A percentile compares a stretch with the other conserved stretches of the same genome.
These are phyloP conservation scores for Leiothrix lutea DNA, from an alignment of 2,113 vertebrate species.

Conservation along the genomic window DNA sequence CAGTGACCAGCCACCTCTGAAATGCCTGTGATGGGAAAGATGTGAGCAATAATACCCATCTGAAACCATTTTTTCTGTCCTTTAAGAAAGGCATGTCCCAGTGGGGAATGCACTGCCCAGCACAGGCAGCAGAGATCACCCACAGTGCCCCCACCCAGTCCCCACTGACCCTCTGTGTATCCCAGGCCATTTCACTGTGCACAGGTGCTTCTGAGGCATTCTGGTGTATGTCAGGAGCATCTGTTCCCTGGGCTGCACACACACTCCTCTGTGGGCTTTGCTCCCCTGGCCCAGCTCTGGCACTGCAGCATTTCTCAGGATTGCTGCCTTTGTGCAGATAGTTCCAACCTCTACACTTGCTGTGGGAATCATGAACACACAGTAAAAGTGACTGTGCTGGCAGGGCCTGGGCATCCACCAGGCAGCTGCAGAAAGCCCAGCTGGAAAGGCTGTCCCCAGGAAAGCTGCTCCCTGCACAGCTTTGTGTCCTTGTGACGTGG, in stretches of 20 bases:
- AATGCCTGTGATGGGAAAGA: background rate
- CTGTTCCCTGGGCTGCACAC: background rate
- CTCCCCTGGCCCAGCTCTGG: background rate
- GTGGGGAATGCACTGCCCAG: accelerated
- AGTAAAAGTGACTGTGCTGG: background rate
- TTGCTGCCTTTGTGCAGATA: accelerated
- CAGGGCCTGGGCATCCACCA: background rate
- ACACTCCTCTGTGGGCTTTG: accelerated
- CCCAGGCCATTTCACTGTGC: background rate
- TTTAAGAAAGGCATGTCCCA: background rate
- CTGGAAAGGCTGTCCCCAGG: background rate
- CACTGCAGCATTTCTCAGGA: background rate
- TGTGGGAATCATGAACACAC: accelerated
- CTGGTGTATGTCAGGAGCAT: background rate
- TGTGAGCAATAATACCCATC: background rate
- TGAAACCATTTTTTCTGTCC: background rate
- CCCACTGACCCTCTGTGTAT: background rate
- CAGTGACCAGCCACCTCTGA: background rate
- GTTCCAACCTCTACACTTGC: accelerated
- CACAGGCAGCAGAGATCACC: background rate
- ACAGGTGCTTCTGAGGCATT: background rate
- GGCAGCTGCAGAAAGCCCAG: background rate
- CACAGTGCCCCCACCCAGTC: background rate
- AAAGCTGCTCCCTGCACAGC: background rate
- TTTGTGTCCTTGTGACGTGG: accelerated